Conservation (phyloP, 2,113 vertebrate genomes). For the Jacana jacana region DNA sequence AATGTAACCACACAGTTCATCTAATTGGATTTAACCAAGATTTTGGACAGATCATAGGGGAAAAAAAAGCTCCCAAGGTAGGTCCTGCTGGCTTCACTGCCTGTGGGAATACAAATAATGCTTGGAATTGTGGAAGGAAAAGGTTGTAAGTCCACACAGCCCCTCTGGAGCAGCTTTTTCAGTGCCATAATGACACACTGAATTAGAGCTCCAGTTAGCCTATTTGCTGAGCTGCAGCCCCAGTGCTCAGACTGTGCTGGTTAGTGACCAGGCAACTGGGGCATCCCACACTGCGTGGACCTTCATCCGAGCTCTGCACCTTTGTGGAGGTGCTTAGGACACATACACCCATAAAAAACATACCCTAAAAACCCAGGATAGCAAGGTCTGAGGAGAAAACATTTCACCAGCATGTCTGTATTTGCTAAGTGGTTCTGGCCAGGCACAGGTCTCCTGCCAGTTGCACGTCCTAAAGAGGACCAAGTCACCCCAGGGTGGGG, state of each 20-base stretch:
- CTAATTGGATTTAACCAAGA: neutral
- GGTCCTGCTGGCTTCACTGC: neutral
- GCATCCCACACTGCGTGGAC: accelerated
- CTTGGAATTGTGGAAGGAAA: neutral
- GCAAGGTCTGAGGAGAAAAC: neutral
- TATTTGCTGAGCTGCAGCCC: neutral
- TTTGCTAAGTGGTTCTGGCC: neutral
- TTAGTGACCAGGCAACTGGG: neutral
- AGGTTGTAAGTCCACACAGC: neutral
- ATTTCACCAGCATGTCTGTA: neutral
- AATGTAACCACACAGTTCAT: neutral
- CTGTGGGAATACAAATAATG: neutral
- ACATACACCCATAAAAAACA: neutral
- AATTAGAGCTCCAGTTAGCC: neutral
- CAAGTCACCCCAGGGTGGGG: neutral
- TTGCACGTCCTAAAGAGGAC: neutral
- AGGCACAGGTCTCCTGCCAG: neutral
- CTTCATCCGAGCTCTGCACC: neutral
- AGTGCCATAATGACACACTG: neutral
- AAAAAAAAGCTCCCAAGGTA: neutral
- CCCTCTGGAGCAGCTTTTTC: neutral
- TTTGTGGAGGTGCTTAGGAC: neutral
- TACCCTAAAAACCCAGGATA: neutral
- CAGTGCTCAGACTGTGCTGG: neutral
- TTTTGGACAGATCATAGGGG: neutral